These are phyloP conservation scores for Sinonovacula constricta DNA, from an alignment of 1,140 invertebrate genomes.

Conservation along the genomic window DNA sequence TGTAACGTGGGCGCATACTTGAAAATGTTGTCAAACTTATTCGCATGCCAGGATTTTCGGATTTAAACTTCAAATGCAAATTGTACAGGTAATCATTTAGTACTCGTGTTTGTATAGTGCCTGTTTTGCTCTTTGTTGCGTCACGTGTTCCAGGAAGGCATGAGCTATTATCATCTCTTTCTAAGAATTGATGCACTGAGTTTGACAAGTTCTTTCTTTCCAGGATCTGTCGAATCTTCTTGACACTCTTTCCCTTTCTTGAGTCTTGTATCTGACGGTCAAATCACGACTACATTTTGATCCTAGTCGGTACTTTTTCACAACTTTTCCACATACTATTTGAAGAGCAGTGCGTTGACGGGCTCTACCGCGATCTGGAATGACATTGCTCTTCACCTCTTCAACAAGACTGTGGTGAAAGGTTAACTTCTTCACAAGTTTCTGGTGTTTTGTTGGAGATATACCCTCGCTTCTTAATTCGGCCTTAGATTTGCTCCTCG, in stretches of 20 bases:
- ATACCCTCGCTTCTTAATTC: no score
- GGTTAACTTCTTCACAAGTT: no score
- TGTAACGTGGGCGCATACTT: no score
- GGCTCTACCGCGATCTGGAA: not conserved
- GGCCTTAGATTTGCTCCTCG: no score
- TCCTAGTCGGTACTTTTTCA: constrained; percentile 10
- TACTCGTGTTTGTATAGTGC: constrained; percentile 15
- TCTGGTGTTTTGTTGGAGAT: no score
- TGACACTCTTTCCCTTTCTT: not conserved
- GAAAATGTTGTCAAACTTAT: no score
- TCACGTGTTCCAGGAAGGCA: constrained; percentile 15
- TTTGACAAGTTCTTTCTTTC: not conserved
- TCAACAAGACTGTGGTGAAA: no score
- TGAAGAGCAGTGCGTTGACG: not conserved
- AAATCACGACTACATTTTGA: not conserved
- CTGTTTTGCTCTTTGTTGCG: not conserved
- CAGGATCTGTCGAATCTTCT: not conserved
- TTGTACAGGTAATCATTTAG: constrained; percentile 17
- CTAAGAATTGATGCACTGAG: not conserved
- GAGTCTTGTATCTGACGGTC: not conserved
- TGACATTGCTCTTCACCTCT: no score
- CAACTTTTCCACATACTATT: not conserved
- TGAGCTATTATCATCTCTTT: constrained; percentile 5
- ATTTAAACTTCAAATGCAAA: no score
- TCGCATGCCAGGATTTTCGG: no score